Evolutionary conservation across 2,888 invertebrate genomes (phyloP).

Genomic region (Amblyjoppa proteus): DNA sequence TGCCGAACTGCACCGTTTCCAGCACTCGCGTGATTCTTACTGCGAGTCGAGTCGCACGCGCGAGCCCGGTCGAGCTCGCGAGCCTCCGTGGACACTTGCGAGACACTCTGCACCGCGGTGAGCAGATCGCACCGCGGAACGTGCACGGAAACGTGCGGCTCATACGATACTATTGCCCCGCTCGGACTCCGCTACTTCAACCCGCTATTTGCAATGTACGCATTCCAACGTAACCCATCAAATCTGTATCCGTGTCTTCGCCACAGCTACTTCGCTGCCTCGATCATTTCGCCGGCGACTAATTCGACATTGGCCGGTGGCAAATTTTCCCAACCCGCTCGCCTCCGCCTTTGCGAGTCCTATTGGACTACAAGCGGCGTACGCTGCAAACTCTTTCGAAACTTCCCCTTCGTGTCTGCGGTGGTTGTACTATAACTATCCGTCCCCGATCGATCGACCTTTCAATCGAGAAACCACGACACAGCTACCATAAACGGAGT

Average conservation of each 20-base stretch:
- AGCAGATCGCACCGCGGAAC: conserved; percentile 33
- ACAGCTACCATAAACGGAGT: neutral
- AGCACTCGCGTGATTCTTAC: conserved; percentile 61
- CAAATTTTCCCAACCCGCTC: too few relatives aligned
- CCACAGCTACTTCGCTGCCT: neutral
- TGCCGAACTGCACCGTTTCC: conserved; percentile 42
- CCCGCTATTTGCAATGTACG: neutral
- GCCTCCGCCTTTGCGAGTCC: neutral
- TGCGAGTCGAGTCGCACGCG: conserved; percentile 58
- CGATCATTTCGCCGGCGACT: neutral
- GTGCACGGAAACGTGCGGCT: conserved; percentile 25
- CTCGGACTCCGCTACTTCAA: neutral
- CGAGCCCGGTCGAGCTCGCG: conserved; percentile 49
- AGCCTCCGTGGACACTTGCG: neutral
- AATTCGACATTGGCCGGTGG: neutral
- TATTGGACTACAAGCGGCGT: neutral
- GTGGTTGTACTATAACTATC: conserved; percentile 8
- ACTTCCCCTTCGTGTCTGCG: neutral
- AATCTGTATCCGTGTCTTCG: neutral
- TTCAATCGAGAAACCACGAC: conserved; percentile 11
- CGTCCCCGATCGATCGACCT: conserved; percentile 26
- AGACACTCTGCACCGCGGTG: conserved; percentile 11
- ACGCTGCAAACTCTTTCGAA: conserved; percentile 33
- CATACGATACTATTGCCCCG: neutral
- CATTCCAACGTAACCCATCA: neutral